Conservation (phyloP, 1,140 invertebrate genomes). For the Hydropsyche tenuis region DNA sequence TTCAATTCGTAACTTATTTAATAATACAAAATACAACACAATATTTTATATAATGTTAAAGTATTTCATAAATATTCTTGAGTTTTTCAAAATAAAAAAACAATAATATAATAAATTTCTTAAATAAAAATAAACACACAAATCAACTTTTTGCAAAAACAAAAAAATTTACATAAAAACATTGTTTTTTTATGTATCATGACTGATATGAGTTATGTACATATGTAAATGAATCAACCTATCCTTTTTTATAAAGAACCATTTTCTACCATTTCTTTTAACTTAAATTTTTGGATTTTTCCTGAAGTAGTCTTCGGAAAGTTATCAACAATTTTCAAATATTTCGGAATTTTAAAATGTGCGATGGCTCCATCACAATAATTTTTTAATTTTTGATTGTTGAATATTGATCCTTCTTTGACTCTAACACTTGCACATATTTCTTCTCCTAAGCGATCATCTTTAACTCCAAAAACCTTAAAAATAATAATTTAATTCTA, state of each 20-base stretch:
- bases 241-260: conserved; percentile 51
- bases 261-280: conserved; percentile 63
- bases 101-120: too few relatives aligned
- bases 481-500: neutral
- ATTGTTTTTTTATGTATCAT: neutral
- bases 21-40: too few relatives aligned
- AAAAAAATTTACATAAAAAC: neutral
- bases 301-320: conserved; percentile 86
- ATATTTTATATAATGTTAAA: too few relatives aligned
- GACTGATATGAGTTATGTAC: neutral
- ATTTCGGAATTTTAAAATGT: conserved; percentile 83
- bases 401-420: conserved; percentile 57
- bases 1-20: too few relatives aligned
- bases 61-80: too few relatives aligned
- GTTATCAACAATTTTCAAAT: conserved; percentile 73
- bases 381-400: conserved; percentile 67
- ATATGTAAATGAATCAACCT: neutral
- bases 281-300: conserved; percentile 80
- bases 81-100: too few relatives aligned
- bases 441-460: conserved; percentile 85
- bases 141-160: too few relatives aligned
- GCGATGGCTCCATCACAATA: conserved; percentile 81
- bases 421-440: conserved; percentile 76
- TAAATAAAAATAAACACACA: too few relatives aligned
- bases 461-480: conserved; percentile 75